A percentile compares a stretch with the other conserved stretches of the same genome.
Evolutionary conservation across 2,797 vertebrate genomes (phyloP).

Genomic region (Salmo trutta): DNA sequence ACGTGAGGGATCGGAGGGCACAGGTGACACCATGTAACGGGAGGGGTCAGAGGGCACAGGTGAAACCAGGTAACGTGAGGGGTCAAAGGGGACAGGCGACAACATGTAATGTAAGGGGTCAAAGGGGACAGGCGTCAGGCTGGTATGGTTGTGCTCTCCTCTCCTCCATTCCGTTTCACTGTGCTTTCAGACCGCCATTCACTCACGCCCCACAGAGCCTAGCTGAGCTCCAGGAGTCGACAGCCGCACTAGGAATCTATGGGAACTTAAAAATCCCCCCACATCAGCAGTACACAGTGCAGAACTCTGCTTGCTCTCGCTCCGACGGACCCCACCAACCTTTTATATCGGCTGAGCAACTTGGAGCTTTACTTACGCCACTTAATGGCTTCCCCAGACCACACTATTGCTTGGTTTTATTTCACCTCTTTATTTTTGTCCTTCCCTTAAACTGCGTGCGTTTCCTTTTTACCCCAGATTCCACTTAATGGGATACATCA

Average conservation of each 20-base stretch:
- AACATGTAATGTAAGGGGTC: too few relatives aligned
- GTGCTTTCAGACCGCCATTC: constrained; percentile 39
- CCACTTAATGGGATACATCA: constrained; percentile 41
- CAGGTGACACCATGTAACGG: too few relatives aligned
- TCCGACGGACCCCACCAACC: constrained; percentile 32
- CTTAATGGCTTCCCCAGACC: constrained; percentile 68
- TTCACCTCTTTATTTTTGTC: constrained; percentile 42
- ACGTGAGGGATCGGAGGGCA: fast-evolving
- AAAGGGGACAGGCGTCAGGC: constrained; percentile 12
- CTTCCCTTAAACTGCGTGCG: constrained; percentile 21
- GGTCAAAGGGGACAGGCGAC: too few relatives aligned
- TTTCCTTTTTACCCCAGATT: constrained; percentile 41
- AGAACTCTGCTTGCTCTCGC: constrained; percentile 7
- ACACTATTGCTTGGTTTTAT: constrained; percentile 59
- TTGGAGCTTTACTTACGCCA: constrained; percentile 51
- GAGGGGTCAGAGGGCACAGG: fast-evolving
- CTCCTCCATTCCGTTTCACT: constrained; percentile 19
- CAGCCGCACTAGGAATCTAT: constrained; percentile 67
- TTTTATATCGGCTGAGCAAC: constrained; percentile 56
- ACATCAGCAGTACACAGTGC: constrained; percentile 64
- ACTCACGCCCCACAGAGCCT: constrained; percentile 62
- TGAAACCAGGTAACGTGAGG: too few relatives aligned
- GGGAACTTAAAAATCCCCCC: constrained; percentile 71
- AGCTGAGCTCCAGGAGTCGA: constrained; percentile 57
- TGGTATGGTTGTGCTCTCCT: constrained; percentile 19